Percentiles rank a stretch among this genome's conserved stretches.
phyloP scores from a whole-genome alignment of 2,113 vertebrate species.

The Macroglossus sobrinus region DNA sequence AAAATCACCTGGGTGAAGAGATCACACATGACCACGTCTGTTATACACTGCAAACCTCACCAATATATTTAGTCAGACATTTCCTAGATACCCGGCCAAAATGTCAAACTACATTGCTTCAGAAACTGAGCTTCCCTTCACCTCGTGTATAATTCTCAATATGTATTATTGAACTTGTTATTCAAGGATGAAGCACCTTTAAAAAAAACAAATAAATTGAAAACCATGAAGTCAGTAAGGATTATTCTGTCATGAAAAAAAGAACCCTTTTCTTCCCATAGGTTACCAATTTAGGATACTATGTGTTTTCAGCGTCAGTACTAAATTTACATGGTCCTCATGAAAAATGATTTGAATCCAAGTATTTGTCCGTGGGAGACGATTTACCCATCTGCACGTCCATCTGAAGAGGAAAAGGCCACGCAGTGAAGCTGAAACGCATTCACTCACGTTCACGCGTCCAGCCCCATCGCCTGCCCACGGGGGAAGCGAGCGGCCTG shows the following conservation, averaged over 20 bases:
- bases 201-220: not conserved
- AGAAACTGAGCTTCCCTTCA: not conserved
- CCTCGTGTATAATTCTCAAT: not conserved
- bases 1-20: not conserved
- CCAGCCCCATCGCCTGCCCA: not conserved
- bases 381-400: not conserved
- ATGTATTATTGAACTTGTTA: not conserved
- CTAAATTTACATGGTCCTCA: not conserved
- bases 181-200: not conserved
- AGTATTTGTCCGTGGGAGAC: not conserved
- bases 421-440: not conserved
- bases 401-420: not conserved
- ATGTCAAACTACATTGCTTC: not conserved
- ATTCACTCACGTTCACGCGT: fast-evolving
- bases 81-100: not conserved
- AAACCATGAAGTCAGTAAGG: not conserved
- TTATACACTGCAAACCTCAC: not conserved
- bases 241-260: not conserved
- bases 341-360: not conserved
- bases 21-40: not conserved
- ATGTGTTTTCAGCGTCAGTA: not conserved
- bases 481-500: fast-evolving
- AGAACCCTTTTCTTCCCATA: not conserved
- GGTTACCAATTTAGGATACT: not conserved
- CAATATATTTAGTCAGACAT: not conserved